phyloP scores from a whole-genome alignment of 2,797 vertebrate species.

The Cyprinella venusta region DNA sequence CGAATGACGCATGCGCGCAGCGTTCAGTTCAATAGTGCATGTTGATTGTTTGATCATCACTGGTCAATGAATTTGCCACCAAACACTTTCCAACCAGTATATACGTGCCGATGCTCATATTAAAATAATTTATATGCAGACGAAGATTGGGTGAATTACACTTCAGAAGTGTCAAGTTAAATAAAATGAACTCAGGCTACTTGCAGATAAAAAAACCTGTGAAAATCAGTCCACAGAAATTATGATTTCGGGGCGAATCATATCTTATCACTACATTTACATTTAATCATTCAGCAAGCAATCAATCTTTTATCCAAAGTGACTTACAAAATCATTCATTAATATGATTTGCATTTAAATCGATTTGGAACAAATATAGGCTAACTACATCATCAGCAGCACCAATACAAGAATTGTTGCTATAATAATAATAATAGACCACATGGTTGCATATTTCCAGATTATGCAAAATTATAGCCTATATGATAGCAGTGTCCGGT shows the following conservation, averaged over 20 bases:
- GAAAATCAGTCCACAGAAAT: not conserved
- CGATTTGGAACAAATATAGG: not conserved
- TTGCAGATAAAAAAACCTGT: not conserved
- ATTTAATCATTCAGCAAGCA: not conserved
- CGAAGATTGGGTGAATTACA: not conserved
- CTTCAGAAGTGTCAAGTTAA: not conserved
- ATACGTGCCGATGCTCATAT: not conserved
- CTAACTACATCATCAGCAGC: not conserved
- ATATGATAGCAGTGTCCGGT: not conserved
- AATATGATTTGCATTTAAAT: not conserved
- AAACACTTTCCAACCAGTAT: not conserved
- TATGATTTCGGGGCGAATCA: not conserved
- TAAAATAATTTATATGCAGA: not conserved
- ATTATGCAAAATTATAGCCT: not conserved
- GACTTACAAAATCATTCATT: no score
- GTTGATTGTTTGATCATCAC: not conserved
- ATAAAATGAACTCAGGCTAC: not conserved
- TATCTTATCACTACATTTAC: not conserved
- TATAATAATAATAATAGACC: not conserved
- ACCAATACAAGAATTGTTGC: not conserved
- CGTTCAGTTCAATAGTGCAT: no score
- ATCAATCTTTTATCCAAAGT: no score
- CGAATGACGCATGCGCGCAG: not conserved
- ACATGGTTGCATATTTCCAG: not conserved
- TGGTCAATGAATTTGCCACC: no score